Evolutionary conservation across 92 coral and sea anemone species (phyloP).

Genomic region (Ricordea florida): DNA sequence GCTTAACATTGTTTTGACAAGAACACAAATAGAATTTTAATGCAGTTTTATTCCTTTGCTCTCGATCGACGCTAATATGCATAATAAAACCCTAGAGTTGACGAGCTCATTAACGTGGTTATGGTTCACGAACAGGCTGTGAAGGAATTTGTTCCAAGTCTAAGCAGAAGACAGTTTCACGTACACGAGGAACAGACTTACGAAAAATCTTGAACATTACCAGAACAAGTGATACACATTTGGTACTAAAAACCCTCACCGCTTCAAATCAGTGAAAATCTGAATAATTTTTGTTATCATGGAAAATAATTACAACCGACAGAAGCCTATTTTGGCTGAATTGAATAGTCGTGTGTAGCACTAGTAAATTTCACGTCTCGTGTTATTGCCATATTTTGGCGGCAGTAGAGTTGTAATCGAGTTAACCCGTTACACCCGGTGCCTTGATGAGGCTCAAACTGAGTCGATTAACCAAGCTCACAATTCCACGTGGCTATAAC

Average conservation of each 20-base stretch:
- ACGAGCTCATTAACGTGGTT: not conserved
- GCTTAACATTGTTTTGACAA: conserved; percentile 2
- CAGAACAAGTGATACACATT: too few species aligned
- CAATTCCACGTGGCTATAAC: conserved; percentile 10
- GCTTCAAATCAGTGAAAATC: too few species aligned
- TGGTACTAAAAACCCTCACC: too few species aligned
- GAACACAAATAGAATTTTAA: not conserved
- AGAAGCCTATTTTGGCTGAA: too few species aligned
- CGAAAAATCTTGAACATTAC: too few species aligned
- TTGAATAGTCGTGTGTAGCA: too few species aligned
- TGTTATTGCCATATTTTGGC: not conserved
- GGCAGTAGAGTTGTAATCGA: not conserved
- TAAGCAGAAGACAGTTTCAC: too few species aligned
- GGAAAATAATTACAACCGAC: too few species aligned
- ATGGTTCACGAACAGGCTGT: not conserved
- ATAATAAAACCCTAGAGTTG: not conserved
- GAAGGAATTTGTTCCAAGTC: not conserved
- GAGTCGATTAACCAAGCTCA: not conserved
- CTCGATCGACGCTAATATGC: conserved; percentile 13
- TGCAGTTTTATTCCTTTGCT: conserved; percentile 5
- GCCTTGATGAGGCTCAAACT: not conserved
- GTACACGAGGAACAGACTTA: too few species aligned
- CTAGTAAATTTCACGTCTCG: too few species aligned
- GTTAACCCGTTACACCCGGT: not conserved
- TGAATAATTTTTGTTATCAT: too few species aligned